A percentile compares a stretch with the other conserved stretches of the same genome.
phyloP scores from a whole-genome alignment of 2,888 invertebrate genomes.

The Pristionchus mayeri region DNA sequence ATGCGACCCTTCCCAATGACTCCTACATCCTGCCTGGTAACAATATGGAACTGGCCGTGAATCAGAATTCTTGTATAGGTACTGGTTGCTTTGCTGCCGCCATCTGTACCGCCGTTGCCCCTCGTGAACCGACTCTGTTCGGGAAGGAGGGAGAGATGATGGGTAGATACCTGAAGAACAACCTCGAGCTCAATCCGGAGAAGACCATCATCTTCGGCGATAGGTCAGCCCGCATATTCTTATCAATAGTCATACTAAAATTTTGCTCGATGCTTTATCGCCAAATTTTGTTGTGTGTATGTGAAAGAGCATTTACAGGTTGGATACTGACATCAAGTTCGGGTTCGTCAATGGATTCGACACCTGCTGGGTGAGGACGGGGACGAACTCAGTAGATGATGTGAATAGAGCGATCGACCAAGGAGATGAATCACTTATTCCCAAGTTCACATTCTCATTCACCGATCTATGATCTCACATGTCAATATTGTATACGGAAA shows the following conservation, averaged over 20 bases:
- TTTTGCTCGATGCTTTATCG: too few species aligned
- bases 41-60: not conserved
- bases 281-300: too few species aligned
- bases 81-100: conserved; percentile 84
- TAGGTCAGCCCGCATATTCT: conserved; percentile 80
- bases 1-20: conserved; percentile 85
- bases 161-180: conserved; percentile 76
- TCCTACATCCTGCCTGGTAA: not conserved
- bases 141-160: conserved; percentile 87
- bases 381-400: conserved; percentile 76
- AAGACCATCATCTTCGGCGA: conserved; percentile 93
- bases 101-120: conserved; percentile 87
- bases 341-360: conserved; percentile 90
- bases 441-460: conserved; percentile 43
- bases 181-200: conserved; percentile 85
- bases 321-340: conserved; percentile 92
- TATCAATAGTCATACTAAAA: not conserved
- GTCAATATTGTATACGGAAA: too few species aligned
- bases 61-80: not conserved
- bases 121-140: conserved; percentile 85
- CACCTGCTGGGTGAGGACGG: conserved; percentile 89
- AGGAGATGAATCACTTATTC: conserved; percentile 16
- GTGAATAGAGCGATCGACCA: conserved; percentile 16
- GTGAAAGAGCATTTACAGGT: conserved; percentile 79
- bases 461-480: not conserved